These are phyloP conservation scores for Phrixothrix hirtus DNA, from an alignment of 2,888 invertebrate genomes.

Conservation along the genomic window DNA sequence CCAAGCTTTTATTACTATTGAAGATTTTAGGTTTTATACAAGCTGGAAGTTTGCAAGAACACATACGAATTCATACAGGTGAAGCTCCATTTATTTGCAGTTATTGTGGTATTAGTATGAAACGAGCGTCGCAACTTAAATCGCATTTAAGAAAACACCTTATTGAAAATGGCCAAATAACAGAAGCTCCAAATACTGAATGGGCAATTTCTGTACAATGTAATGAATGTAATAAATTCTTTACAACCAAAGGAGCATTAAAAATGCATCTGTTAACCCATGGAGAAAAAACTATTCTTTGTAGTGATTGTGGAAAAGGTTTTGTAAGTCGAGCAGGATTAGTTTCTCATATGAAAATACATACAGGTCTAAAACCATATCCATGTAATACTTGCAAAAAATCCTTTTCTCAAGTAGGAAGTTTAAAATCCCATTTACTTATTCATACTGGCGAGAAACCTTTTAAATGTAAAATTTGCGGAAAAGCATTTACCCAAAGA, in stretches of 20 bases:
- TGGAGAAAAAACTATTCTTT: slow-evolving; percentile 9
- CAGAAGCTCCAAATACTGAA: not conserved
- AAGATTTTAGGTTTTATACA: not conserved
- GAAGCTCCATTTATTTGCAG: slow-evolving; percentile 1
- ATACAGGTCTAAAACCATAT: slow-evolving; percentile 15
- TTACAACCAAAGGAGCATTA: slow-evolving; percentile 4
- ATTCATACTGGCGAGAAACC: slow-evolving; percentile 19
- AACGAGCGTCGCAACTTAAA: not conserved
- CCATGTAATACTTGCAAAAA: slow-evolving; percentile 11
- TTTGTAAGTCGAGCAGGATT: slow-evolving; percentile 8
- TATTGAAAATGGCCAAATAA: not conserved
- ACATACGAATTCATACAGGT: not conserved
- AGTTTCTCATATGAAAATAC: slow-evolving; percentile 6
- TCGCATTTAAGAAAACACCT: not conserved
- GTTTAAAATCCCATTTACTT: slow-evolving; percentile 7
- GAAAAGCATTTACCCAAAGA: slow-evolving; percentile 9
- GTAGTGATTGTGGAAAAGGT: slow-evolving; percentile 5
- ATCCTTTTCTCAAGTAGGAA: slow-evolving; percentile 1
- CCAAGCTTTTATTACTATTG: too few species aligned
- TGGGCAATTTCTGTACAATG: not conserved
- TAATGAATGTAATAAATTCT: not conserved
- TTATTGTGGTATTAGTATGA: not conserved
- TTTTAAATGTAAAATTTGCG: slow-evolving; percentile 9
- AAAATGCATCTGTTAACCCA: slow-evolving; percentile 6
- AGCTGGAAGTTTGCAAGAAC: not conserved